phyloP scores from a whole-genome alignment of 1,140 invertebrate species.

The Aricia agestis region DNA sequence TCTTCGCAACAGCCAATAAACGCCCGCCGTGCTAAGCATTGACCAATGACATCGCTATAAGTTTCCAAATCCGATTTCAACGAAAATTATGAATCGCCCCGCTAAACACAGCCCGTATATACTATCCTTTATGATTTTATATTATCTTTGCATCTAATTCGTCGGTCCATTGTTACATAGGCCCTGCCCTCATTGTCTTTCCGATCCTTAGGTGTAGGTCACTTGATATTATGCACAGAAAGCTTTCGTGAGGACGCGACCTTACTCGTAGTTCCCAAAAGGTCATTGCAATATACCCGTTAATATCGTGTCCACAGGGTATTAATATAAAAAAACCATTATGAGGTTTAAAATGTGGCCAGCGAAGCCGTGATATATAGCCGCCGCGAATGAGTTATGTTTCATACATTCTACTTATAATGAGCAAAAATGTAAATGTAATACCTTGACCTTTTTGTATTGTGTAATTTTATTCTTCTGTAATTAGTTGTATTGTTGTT shows the following conservation, averaged over 20 bases:
- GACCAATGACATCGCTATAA: too few relatives aligned
- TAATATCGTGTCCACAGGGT: constrained; percentile 47
- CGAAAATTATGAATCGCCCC: too few relatives aligned
- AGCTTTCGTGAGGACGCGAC: not conserved
- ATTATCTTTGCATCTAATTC: too few relatives aligned
- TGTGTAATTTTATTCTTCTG: not conserved
- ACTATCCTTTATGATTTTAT: too few relatives aligned
- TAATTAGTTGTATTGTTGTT: not conserved
- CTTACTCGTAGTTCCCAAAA: constrained; percentile 16
- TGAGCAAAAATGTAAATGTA: not conserved
- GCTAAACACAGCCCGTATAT: too few relatives aligned
- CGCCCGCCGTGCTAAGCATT: too few relatives aligned
- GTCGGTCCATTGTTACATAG: too few relatives aligned
- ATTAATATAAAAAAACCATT: constrained; percentile 64
- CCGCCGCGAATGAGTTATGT: constrained; percentile 44
- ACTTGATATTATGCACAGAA: not conserved
- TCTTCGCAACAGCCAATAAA: too few relatives aligned
- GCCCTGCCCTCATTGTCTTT: not conserved
- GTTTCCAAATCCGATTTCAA: too few relatives aligned
- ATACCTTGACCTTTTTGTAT: not conserved
- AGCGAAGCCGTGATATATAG: constrained; percentile 51
- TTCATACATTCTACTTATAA: not conserved
- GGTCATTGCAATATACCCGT: constrained; percentile 37
- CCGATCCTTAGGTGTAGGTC: not conserved
- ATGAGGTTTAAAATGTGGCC: constrained; percentile 56